These are phyloP conservation scores for Phrynocephalus forsythii DNA, from an alignment of 2,797 vertebrate genomes.

Conservation along the genomic window DNA sequence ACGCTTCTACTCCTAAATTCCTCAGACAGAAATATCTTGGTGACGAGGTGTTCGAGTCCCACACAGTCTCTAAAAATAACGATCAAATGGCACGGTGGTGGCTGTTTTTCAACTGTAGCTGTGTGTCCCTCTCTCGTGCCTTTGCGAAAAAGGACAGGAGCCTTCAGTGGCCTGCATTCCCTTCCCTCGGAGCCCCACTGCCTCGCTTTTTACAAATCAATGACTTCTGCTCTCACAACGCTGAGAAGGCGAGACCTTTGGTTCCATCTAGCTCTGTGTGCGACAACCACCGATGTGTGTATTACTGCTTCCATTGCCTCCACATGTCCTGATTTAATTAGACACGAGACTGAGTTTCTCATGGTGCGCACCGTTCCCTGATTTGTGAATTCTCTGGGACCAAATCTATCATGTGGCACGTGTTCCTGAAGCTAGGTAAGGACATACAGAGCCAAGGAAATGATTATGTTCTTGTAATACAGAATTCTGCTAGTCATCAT, in stretches of 20 bases:
- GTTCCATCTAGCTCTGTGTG: not conserved
- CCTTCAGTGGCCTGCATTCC: not conserved
- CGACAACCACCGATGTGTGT: not conserved
- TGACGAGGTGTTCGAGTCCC: not conserved
- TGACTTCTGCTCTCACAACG: not conserved
- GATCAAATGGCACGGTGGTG: not conserved
- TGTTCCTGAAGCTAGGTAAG: not conserved
- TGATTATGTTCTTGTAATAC: too few relatives aligned
- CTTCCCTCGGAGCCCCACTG: not conserved
- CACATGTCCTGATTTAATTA: not conserved
- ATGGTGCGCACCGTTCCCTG: not conserved
- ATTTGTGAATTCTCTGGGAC: not conserved
- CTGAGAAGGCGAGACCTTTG: not conserved
- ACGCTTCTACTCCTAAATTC: not conserved
- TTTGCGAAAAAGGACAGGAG: too few relatives aligned
- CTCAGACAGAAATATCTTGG: not conserved
- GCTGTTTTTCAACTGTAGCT: not conserved
- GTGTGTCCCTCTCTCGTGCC: not conserved
- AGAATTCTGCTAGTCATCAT: too few relatives aligned
- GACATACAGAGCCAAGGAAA: too few relatives aligned
- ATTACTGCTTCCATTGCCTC: not conserved
- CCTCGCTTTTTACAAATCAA: not conserved
- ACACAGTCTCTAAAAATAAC: not conserved
- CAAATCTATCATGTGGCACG: not conserved
- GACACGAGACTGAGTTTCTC: not conserved